Evolutionary conservation across 1,140 invertebrate species (phyloP).

Genomic region (Ceratina japonica): DNA sequence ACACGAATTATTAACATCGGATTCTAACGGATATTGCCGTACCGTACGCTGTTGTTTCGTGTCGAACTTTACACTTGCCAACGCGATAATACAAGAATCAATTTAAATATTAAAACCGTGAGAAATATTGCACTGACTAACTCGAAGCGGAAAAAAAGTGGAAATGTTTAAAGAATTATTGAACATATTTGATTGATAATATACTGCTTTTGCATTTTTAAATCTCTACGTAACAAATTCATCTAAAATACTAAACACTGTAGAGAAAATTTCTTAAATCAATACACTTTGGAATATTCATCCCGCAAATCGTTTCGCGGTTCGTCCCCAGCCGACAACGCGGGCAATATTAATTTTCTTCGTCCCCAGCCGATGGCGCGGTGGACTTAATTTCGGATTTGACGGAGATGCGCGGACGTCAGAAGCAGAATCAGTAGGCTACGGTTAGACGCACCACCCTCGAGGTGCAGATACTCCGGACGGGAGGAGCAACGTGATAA

Average conservation of each 20-base stretch:
- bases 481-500: conserved; percentile 60
- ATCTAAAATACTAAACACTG: too few relatives aligned
- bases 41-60: neutral
- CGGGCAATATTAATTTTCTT: conserved; percentile 37
- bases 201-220: too few relatives aligned
- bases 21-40: conserved; percentile 29
- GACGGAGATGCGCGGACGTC: conserved; percentile 43
- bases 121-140: too few relatives aligned
- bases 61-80: neutral
- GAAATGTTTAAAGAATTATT: too few relatives aligned
- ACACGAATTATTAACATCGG: conserved; percentile 21
- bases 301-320: neutral
- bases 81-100: too few relatives aligned
- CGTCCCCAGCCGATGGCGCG: neutral
- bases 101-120: too few relatives aligned
- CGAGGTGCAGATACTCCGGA: conserved; percentile 23
- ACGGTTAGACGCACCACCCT: conserved; percentile 36
- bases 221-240: too few relatives aligned
- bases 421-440: conserved; percentile 34
- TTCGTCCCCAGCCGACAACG: neutral
- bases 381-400: conserved; percentile 48
- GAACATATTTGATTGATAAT: too few relatives aligned
- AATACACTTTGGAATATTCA: neutral
- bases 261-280: too few relatives aligned
- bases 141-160: too few relatives aligned